Evolutionary conservation across 1,140 invertebrate genomes (phyloP).

Genomic region (Diorhabda elongata): DNA sequence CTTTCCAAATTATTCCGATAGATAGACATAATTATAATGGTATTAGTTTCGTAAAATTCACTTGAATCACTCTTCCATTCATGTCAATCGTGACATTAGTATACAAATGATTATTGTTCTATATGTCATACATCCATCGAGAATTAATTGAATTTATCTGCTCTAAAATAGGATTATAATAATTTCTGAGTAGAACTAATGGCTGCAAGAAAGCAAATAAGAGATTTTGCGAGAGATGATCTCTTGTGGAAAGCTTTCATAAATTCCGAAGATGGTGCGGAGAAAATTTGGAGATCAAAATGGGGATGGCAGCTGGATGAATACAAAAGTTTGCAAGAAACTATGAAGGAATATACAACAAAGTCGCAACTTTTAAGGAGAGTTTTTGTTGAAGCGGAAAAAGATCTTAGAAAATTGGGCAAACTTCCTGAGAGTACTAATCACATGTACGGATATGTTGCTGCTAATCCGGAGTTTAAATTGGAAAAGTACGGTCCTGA

Average conservation of each 20-base stretch:
- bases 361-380: constrained; percentile 16
- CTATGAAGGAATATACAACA: constrained; percentile 11
- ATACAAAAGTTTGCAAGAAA: constrained; percentile 20
- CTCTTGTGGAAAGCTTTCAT: constrained; percentile 28
- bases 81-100: too few species aligned
- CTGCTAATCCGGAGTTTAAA: constrained; percentile 27
- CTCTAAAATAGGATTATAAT: too few species aligned
- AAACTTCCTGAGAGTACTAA: constrained; percentile 30
- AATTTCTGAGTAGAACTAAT: background rate
- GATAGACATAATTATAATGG: too few species aligned
- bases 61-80: too few species aligned
- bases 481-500: constrained; percentile 32
- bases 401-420: constrained; percentile 19
- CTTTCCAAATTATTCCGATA: too few species aligned
- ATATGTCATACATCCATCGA: too few species aligned
- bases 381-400: constrained; percentile 15
- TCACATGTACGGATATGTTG: constrained; percentile 35
- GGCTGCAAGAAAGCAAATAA: constrained; percentile 19
- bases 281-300: constrained; percentile 22
- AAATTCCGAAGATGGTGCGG: constrained; percentile 22
- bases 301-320: constrained; percentile 30
- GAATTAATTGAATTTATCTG: too few species aligned
- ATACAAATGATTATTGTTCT: too few species aligned
- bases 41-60: too few species aligned
- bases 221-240: constrained; percentile 23